Conservation (phyloP, 2,797 vertebrate species). For the Corythornis leucogaster region DNA sequence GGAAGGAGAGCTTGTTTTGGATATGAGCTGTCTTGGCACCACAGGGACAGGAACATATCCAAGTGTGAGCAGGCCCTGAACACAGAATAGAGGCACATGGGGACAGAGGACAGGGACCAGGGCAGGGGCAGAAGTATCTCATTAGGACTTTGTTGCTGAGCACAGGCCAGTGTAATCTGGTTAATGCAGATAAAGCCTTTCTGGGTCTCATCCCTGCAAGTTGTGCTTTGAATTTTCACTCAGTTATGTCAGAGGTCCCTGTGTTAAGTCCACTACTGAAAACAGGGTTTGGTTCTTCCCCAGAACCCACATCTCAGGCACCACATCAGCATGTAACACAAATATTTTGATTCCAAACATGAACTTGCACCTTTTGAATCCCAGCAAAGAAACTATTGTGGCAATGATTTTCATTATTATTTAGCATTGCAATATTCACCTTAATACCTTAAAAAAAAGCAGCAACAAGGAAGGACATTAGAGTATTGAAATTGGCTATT, state of each 20-base stretch:
- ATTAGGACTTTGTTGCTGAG: not conserved
- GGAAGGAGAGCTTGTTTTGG: accelerated
- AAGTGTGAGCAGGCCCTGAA: accelerated
- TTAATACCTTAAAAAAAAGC: not conserved
- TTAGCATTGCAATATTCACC: not conserved
- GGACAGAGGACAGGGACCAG: not conserved
- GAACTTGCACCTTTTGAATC: not conserved
- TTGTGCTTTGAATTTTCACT: not conserved
- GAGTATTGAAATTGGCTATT: not conserved
- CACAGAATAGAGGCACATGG: accelerated
- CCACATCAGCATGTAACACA: not conserved
- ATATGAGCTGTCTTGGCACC: not conserved
- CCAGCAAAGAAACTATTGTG: not conserved
- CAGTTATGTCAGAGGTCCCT: not conserved
- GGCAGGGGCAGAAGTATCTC: not conserved
- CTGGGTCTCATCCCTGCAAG: not conserved
- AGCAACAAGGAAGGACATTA: not conserved
- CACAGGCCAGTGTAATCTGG: accelerated
- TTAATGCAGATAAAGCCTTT: not conserved
- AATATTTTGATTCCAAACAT: not conserved
- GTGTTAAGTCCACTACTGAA: not conserved
- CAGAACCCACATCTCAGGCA: not conserved
- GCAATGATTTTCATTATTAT: not conserved
- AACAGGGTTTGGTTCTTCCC: not conserved
- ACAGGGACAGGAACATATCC: not conserved